Evolutionary conservation across 1,140 invertebrate genomes (phyloP).

Genomic region (Pollicipes pollicipes): DNA sequence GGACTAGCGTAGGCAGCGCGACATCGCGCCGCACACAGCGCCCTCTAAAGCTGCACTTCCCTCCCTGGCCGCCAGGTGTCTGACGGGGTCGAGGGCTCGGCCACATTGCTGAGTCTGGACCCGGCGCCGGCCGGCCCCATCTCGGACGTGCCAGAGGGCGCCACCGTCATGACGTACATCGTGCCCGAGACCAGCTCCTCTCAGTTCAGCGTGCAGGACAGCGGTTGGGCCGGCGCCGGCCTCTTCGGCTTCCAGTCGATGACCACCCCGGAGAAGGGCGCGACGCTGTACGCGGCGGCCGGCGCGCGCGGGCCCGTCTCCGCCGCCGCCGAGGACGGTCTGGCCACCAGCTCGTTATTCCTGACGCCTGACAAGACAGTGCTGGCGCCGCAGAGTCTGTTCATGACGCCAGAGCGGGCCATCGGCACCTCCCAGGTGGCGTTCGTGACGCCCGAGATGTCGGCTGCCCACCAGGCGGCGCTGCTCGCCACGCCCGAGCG

Average conservation of each 20-base stretch:
- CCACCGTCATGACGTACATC: neutral
- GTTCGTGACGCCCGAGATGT: no score
- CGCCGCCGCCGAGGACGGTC: no score
- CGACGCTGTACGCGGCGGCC: neutral
- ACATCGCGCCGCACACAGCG: no score
- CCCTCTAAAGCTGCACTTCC: no score
- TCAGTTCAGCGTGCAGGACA: neutral
- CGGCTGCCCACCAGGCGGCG: no score
- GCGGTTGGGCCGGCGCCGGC: neutral
- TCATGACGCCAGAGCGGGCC: neutral
- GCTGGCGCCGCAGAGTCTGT: neutral
- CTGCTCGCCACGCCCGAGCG: neutral
- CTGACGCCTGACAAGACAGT: neutral
- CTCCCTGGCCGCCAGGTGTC: neutral
- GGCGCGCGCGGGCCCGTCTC: no score
- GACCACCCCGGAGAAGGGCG: neutral
- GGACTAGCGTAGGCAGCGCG: no score
- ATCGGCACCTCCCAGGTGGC: no score
- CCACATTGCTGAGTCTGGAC: neutral
- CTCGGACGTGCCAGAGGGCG: neutral
- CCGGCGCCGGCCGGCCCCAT: no score
- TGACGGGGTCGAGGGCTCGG: neutral
- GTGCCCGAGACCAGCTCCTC: neutral
- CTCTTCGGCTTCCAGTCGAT: neutral
- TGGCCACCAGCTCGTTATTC: neutral